These are phyloP conservation scores for Phodopus roborovskii DNA, from an alignment of 2,113 vertebrate genomes.

Conservation along the genomic window DNA sequence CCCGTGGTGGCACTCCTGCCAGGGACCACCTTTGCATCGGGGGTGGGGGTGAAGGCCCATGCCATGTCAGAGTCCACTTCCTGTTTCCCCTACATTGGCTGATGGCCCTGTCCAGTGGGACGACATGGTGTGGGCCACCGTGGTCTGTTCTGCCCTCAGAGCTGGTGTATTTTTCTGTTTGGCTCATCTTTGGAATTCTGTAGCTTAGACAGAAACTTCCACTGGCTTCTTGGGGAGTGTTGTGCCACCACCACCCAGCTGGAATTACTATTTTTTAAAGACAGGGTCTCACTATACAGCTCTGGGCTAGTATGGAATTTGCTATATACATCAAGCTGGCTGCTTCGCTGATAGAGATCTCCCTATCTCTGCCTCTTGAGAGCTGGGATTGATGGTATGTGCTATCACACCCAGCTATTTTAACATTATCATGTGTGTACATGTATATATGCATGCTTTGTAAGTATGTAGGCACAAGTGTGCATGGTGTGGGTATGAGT, in stretches of 20 bases:
- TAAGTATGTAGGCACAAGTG: neutral
- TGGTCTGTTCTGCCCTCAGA: neutral
- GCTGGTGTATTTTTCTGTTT: fast-evolving
- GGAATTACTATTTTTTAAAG: neutral
- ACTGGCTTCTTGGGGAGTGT: neutral
- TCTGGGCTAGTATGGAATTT: neutral
- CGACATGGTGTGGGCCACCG: neutral
- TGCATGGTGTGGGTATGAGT: neutral
- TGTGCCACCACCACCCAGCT: no score
- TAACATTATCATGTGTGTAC: neutral
- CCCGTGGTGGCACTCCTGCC: neutral
- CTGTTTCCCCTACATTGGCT: neutral
- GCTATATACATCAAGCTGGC: neutral
- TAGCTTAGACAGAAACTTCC: neutral
- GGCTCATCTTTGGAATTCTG: neutral
- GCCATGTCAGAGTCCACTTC: neutral
- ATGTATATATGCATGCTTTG: neutral
- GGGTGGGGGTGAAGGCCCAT: neutral
- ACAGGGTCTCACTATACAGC: neutral
- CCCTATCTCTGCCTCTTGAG: neutral
- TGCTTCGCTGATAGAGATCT: no score
- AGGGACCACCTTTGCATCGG: neutral
- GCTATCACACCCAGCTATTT: neutral
- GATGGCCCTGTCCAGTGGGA: neutral
- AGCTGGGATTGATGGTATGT: neutral